These are phyloP conservation scores for Trichosurus vulpecula DNA, from an alignment of 2,797 vertebrate genomes.

Conservation along the genomic window DNA sequence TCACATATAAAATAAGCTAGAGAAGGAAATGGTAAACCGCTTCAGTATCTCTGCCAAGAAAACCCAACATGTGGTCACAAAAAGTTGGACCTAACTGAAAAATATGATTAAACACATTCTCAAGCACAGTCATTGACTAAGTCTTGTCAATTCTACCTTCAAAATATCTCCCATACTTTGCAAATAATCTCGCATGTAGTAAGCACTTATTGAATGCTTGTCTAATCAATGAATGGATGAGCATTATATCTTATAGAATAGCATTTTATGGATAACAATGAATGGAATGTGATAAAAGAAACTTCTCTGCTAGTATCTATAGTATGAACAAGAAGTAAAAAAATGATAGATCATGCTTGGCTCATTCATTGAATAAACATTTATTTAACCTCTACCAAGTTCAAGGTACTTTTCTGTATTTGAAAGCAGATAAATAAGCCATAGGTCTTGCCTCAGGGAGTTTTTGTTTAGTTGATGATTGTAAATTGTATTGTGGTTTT, in stretches of 20 bases:
- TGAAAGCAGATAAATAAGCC: not conserved
- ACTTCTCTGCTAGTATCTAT: not conserved
- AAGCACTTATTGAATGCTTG: not conserved
- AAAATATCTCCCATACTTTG: not conserved
- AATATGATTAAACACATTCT: not conserved
- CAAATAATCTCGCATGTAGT: not conserved
- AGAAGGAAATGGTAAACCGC: too few species aligned
- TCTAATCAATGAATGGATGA: not conserved
- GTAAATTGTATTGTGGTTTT: not conserved
- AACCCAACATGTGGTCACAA: not conserved
- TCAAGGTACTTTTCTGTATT: not conserved
- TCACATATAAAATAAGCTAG: too few species aligned
- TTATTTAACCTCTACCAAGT: not conserved
- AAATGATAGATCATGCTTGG: not conserved
- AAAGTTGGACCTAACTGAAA: not conserved
- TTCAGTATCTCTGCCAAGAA: not conserved
- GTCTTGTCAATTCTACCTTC: not conserved
- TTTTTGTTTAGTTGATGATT: not conserved
- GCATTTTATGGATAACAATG: conserved; percentile 47
- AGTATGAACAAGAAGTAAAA: not conserved
- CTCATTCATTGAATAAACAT: not conserved
- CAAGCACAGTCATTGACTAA: not conserved
- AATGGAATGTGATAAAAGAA: conserved; percentile 14
- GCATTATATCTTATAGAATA: conserved; percentile 3
- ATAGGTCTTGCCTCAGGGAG: not conserved